Conservation (phyloP, 2,888 invertebrate genomes). For the Andrena fulva region DNA sequence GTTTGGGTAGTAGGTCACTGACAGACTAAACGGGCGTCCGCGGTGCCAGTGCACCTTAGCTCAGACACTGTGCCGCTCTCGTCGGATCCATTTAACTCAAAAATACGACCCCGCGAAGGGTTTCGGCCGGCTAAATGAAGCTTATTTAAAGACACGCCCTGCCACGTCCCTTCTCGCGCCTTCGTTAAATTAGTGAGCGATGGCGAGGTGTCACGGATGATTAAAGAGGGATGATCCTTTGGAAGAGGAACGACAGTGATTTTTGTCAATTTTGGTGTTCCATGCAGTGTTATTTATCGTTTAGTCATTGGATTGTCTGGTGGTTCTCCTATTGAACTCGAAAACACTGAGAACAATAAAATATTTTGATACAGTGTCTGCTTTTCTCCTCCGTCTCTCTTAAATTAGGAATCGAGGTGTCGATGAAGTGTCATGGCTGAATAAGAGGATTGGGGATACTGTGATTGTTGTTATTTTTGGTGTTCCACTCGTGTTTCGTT, state of each 20-base stretch:
- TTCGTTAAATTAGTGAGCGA: conserved; percentile 1
- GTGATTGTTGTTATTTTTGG: no score
- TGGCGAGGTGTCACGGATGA: background rate
- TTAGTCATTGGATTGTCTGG: no score
- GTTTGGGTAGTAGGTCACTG: conserved; percentile 71
- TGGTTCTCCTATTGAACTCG: no score
- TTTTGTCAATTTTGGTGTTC: background rate
- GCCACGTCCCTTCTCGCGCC: background rate
- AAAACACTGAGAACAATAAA: no score
- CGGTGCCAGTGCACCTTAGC: conserved; percentile 44
- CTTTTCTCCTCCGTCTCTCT: no score
- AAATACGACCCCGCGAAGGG: conserved; percentile 28
- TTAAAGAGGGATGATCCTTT: background rate
- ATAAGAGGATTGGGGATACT: no score
- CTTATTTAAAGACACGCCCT: conserved; percentile 35
- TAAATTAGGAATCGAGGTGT: no score
- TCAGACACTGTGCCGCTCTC: conserved; percentile 23
- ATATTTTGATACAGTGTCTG: no score
- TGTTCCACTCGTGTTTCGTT: no score
- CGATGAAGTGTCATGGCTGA: no score
- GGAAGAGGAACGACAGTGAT: background rate
- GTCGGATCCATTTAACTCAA: conserved; percentile 32
- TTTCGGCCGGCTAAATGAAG: conserved; percentile 28
- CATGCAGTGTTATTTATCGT: no score
- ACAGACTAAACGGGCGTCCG: conserved; percentile 60